Evolutionary conservation across 2,888 invertebrate species (phyloP).

Genomic region (Trissoscelio sp.): DNA sequence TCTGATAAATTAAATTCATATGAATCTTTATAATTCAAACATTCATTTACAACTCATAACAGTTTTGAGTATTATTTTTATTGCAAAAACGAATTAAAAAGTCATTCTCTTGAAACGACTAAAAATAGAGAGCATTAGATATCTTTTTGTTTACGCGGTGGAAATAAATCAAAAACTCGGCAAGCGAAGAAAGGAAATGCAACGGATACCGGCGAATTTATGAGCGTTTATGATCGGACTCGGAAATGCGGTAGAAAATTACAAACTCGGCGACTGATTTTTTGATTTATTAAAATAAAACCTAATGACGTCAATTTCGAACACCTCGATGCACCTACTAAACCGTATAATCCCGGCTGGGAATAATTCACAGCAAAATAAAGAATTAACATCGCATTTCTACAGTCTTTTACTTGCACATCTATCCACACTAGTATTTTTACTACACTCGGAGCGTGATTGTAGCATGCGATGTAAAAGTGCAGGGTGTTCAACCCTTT

Average conservation of each 20-base stretch:
- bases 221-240: constrained; percentile 49
- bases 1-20: no score
- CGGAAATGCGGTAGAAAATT: constrained; percentile 41
- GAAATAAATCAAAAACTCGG: constrained; percentile 43
- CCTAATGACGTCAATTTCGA: constrained; percentile 13
- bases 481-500: constrained; percentile 64
- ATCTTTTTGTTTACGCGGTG: constrained; percentile 12
- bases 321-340: neutral
- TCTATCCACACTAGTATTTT: constrained; percentile 32
- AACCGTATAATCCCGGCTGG: constrained; percentile 1
- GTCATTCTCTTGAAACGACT: neutral
- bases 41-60: no score
- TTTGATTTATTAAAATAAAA: constrained; percentile 21
- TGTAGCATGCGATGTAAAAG: constrained; percentile 53
- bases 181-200: constrained; percentile 39
- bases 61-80: no score
- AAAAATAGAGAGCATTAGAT: constrained; percentile 17
- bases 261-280: constrained; percentile 18
- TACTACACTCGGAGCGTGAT: constrained; percentile 34
- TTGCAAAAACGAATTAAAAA: no score
- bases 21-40: neutral
- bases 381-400: constrained; percentile 23
- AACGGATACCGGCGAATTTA: constrained; percentile 46
- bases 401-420: constrained; percentile 13
- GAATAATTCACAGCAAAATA: constrained; percentile 4